Base-by-base conservation (phyloP, 1,140 invertebrate species). In the Copidosoma floridanum region DNA sequence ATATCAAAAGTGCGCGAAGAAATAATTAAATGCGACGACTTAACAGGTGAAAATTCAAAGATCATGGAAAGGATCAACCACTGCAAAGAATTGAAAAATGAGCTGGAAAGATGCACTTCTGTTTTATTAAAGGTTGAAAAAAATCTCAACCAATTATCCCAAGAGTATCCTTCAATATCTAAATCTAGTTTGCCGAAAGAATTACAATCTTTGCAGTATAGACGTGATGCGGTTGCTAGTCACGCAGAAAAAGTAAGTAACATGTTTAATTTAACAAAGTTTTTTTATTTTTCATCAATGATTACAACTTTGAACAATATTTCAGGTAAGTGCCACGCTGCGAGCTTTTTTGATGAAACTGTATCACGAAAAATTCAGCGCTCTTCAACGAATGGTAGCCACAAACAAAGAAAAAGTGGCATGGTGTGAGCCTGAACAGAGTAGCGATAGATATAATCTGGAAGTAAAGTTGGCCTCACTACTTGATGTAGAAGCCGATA, bases 401-500 rank as follows among this genome's bases (percentile, higher is more conserved):
- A 87, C 88, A 2, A 86, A 89, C 47, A 89, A 89, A 63, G 95
- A 97, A 71, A 97, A 97, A 76, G 86, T 95, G 0, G 81, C 85
- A n/a, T 97, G 94, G 93, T 97, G 94, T 76, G 85, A 89, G 63
- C 90, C 91, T 1, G 94, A 97, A 74, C 85, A 88, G 6, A 87
- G 86, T 26, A 93, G 89, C 69, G 94, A 97, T 72, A 87, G 88
- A 71, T 96, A 94, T 71, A 95, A 93, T 74, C 81, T 97, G n/a
- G 92, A 97, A 81, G 89, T 93, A 0, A 97, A 97, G 80, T 84
- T 91, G 70, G 85, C 88, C 3, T 89, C 93, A 7, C 70, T 96
- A n/a, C 73, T 82, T 57, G 92, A 94, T 64, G 86, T 95, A 1
- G 85, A 89, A 73, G 82, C 81, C 53, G 88, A 86, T 32, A 84